Evolutionary conservation across 2,888 invertebrate species (phyloP), one percentile per base, ranked within the genome.

Genomic region (Priocnemis perturbator): DNA sequence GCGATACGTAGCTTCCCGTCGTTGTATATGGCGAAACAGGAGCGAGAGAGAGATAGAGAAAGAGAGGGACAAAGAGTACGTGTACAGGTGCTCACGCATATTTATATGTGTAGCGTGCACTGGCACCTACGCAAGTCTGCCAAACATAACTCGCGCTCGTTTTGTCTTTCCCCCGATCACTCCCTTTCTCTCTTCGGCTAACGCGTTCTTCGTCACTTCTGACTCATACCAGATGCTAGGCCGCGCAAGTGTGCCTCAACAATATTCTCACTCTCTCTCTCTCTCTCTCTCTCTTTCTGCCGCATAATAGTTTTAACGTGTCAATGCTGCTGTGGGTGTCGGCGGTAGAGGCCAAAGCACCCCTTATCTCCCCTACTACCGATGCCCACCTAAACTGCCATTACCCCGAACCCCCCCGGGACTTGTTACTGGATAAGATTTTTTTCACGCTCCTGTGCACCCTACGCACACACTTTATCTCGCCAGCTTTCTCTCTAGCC

Each of bases 191-290:
- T 21, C 30, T 23, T 47, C 7, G 11, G 14, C 37, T 11, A 7
- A 37, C 37, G 37, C 7, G 37, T 37, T 62, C 69, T 70, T 80
- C 69, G 76, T 71, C 73, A 67, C 66, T 58, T 75, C 71, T 81
- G 82, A 82, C 78, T 82, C 81, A 81, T 77, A 79, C 79, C 82
- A 82, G 81, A 82, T 82, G 82, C 77, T 79, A 68, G 62, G 37
- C 37, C 53, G 50, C 65, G 67, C 69, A 50, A 60, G 59, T 11
- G 14, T 23, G 37, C 50, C 59, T 59, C 23, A 61, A 52, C 64
- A 59, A 30, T 30, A 52, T 50, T 37, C 47, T 64, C 45, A 17
- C 17, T 52, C n/a, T 20, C n/a, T 37, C 50, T 60, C 45, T 53
- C 17, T 52, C 60, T 23, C n/a, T 55, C 52, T 26, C 44, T 67